Base-by-base conservation (phyloP, 2,113 vertebrate species). In the Kryptolebias marmoratus region DNA sequence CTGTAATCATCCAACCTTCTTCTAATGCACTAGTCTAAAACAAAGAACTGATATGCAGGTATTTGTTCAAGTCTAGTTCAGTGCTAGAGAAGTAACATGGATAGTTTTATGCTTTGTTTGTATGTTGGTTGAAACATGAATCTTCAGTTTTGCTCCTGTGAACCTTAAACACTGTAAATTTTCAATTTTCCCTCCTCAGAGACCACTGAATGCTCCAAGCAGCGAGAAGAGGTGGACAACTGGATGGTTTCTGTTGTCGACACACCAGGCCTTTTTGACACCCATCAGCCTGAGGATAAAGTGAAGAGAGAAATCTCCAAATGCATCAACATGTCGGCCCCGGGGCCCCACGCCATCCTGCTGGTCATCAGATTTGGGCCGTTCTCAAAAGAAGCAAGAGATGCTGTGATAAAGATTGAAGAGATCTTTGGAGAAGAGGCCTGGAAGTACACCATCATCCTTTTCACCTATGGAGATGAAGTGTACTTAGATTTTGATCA, bases 331-430 rank as follows among this genome's bases (percentile, higher is more conserved):
- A 79, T 85, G 77, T 82, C 73, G 16, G 66, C 79, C 28, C 85
- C 76, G 1, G 85, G 85, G 5, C 82, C 85, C 36, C 86, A 88
- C 28, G 80, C 71, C 54, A 75, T 87, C 64, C 73, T 87, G 27
- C 62, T 87, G 63, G 73, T 80, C 16, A 55, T 82, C 44, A 66
- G 58, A 47, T 14, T 73, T 22, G 74, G 80, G 15, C 44, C 5
- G 0, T 87, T 7, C 70, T 81, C 81, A 78, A 75, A 0, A 77
- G 85, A 84, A n/a, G 85, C 82, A 15, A 1, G 7, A 30, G 16
- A 30, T 1, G 69, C 68, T 1, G 69, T 77, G 7, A 52, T 1
- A 11, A 11, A 68, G 69, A 31, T 73, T 64, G 59, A 60, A 73
- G 15, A 58, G 15, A 68, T 80, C 16, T 85, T 88, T 42, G 77